Percentiles rank a stretch among this genome's conserved stretches.
Conservation (phyloP, 2,888 invertebrate genomes). For the Aleiodes testaceus region DNA sequence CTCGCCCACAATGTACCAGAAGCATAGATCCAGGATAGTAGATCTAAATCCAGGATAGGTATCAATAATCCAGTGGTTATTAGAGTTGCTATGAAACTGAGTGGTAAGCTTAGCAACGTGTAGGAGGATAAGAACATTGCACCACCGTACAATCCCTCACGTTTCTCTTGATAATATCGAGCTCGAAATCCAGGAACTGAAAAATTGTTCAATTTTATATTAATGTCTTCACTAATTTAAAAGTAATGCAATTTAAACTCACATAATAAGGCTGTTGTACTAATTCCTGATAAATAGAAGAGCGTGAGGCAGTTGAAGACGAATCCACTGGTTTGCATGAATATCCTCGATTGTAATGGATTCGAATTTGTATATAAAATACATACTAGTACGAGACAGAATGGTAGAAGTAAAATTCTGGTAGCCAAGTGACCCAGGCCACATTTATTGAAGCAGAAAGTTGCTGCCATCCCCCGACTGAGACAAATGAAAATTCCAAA, state of each 20-base stretch:
- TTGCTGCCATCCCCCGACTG: slow-evolving; percentile 85
- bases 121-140: slow-evolving; percentile 88
- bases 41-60: slow-evolving; percentile 72
- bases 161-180: slow-evolving; percentile 92
- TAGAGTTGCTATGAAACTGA: slow-evolving; percentile 84
- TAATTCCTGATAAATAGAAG: slow-evolving; percentile 79
- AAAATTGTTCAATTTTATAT: slow-evolving; percentile 18
- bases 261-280: slow-evolving; percentile 69
- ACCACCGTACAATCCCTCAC: slow-evolving; percentile 92
- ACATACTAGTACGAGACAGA: slow-evolving; percentile 72
- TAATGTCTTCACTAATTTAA: neutral
- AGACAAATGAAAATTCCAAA: too few relatives aligned
- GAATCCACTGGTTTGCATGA: slow-evolving; percentile 68
- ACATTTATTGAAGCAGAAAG: slow-evolving; percentile 84
- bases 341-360: slow-evolving; percentile 66
- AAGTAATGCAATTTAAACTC: slow-evolving; percentile 51
- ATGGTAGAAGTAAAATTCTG: slow-evolving; percentile 82
- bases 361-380: slow-evolving; percentile 68
- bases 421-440: slow-evolving; percentile 86
- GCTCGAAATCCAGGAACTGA: slow-evolving; percentile 88
- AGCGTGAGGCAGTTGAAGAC: slow-evolving; percentile 85
- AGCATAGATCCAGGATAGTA: slow-evolving; percentile 64
- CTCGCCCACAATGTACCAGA: slow-evolving; percentile 84
- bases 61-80: slow-evolving; percentile 83
- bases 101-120: slow-evolving; percentile 86